Evolutionary conservation across 2,113 vertebrate species (phyloP).

Genomic region (Eulemur macaco): DNA sequence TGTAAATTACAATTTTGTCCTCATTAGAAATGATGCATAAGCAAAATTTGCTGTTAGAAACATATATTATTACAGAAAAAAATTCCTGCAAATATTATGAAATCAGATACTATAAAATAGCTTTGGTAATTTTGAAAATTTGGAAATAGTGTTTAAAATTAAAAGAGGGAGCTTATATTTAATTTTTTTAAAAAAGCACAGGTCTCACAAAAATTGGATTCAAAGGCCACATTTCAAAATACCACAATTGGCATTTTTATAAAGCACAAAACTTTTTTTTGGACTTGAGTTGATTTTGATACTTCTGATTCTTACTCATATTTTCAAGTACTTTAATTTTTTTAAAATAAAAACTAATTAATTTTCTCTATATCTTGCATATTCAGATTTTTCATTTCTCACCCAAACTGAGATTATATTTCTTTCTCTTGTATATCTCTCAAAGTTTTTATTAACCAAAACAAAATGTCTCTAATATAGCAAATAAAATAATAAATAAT

Average conservation of each 20-base stretch:
- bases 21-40: background rate
- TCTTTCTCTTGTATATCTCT: background rate
- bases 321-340: background rate
- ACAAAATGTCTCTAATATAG: background rate
- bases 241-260: background rate
- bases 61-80: background rate
- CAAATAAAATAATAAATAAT: background rate
- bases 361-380: background rate
- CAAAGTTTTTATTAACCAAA: background rate
- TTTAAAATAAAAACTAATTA: background rate
- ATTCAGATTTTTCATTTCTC: background rate
- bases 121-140: background rate
- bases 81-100: background rate
- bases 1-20: background rate
- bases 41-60: background rate
- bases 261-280: background rate
- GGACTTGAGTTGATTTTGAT: background rate
- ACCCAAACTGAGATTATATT: background rate
- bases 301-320: background rate
- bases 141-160: background rate
- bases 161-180: background rate
- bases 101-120: background rate
- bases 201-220: background rate
- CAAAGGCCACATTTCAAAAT: background rate
- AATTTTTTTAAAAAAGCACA: background rate